Base-by-base conservation (phyloP, 1,140 invertebrate genomes). In the Nasonia giraulti region DNA sequence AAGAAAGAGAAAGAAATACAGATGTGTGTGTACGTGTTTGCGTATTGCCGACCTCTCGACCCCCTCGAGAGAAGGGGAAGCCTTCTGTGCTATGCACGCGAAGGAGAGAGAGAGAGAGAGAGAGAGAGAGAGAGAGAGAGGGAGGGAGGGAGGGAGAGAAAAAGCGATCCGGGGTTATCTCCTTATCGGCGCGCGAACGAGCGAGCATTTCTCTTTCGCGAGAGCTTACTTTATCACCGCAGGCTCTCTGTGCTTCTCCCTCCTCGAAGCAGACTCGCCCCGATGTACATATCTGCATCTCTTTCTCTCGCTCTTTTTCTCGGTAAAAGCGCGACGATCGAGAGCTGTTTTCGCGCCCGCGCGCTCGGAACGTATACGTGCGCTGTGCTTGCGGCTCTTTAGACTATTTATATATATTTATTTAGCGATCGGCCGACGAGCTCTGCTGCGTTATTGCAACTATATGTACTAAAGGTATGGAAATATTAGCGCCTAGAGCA, bases 141-240 rank as follows among this genome's bases (percentile, higher is more conserved):
- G n/a, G 74, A 71, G 71, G 27, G 44, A 66, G 74, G 50, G 71
- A 82, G 71, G 40, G 20, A 23, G 62, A 71, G 75, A 83, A 47
- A 80, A 79, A 74, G 31, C 47, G 47, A 75, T 44, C 50, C 27
- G 83, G 77, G 83, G 83, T 84, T 84, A 84, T 84, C 83, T 84
- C 20, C 83, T 84, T 84, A 84, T 84, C 83, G 23, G 55, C 20
- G 40, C 50, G 33, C 12, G 10, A 66, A 37, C 80, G 10, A 66
- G 66, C 80, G 68, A 44, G 11, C 50, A 27, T 17, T 50, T 75
- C n/a, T 55, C 11, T 80, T 40, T 14, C 11, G 66, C 79, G 75
- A 5, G 44, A n/a, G 44, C 37, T 80, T 44, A 20, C 11, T 12
- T 33, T 79, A 75, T 68, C 23, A 50, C 27, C 27, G 27, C 20